Evolutionary conservation across 2,113 vertebrate species (phyloP).

Genomic region (Grallaria varia): DNA sequence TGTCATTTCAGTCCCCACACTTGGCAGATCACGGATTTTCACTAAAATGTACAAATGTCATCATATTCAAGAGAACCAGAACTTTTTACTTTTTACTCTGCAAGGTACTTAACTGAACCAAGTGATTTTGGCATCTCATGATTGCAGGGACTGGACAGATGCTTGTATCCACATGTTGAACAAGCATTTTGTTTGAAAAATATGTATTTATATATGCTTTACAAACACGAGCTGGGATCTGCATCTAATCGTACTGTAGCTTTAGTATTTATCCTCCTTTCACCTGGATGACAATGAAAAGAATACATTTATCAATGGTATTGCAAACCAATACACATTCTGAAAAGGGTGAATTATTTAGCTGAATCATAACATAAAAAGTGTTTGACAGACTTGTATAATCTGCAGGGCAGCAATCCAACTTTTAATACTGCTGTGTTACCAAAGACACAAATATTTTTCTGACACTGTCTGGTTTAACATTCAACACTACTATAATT

Average conservation of each 20-base stretch:
- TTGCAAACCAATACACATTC: not conserved
- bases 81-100: not conserved
- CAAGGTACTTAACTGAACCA: not conserved
- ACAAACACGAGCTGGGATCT: not conserved
- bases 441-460: conserved; percentile 3
- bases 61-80: not conserved
- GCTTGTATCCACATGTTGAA: not conserved
- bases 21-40: not conserved
- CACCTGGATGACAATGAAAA: not conserved
- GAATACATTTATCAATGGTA: not conserved
- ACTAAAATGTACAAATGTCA: not conserved
- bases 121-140: not conserved
- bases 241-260: not conserved
- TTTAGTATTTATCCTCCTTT: not conserved
- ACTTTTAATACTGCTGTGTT: not conserved
- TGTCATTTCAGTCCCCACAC: not conserved
- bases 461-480: not conserved
- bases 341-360: not conserved
- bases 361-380: not conserved
- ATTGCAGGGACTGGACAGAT: not conserved
- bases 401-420: conserved; percentile 25
- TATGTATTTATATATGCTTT: not conserved
- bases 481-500: not conserved
- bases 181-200: not conserved
- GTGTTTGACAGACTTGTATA: not conserved